Evolutionary conservation across 2,113 vertebrate species (phyloP), one percentile per base, ranked within the genome.

Genomic region (Cyanistes caeruleus): DNA sequence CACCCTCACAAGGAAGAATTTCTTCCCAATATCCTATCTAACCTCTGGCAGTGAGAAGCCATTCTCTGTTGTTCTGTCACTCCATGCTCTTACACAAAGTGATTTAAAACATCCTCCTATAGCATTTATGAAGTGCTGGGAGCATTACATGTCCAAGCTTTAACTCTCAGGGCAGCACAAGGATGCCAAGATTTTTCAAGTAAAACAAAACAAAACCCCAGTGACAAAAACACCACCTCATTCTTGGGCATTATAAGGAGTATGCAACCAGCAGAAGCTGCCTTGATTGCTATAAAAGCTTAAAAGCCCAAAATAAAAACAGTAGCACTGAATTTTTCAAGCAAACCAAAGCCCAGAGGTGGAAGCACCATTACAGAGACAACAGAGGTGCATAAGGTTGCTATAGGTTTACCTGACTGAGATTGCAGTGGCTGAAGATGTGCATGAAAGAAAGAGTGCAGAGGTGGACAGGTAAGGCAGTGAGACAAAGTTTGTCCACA

Each of bases 381-480:
- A 4, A n/a, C 1, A 1, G 2, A 9, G 14, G 35, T 28, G 15
- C 22, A 30, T 6, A 19, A 30, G 1, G 1, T 5, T 43, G 41
- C 30, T 33, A 20, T 4, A 43, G 64, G 23, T 80, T 77, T 25
- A 48, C 24, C 68, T 64, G 53, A 48, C 62, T 64, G 15, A 41
- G 68, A 91, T 1, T 5, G 4, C 33, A 35, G 7, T 4, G 22
- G 14, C 5, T 44, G 46, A 10, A 7, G 17, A 27, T 16, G 4
- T 43, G 37, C 0, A 6, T 9, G 22, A 21, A 12, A 51, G 35
- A 23, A 37, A 41, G 22, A 39, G 33, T 8, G 0, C 1, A 30
- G 46, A 51, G n/a, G 53, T 11, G 37, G 75, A 15, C n/a, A 74
- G 31, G 15, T 21, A 65, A 53, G 13, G 13, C 17, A 52, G 37